Evolutionary conservation across 2,888 invertebrate genomes (phyloP).

Genomic region (Nymphalis urticae): DNA sequence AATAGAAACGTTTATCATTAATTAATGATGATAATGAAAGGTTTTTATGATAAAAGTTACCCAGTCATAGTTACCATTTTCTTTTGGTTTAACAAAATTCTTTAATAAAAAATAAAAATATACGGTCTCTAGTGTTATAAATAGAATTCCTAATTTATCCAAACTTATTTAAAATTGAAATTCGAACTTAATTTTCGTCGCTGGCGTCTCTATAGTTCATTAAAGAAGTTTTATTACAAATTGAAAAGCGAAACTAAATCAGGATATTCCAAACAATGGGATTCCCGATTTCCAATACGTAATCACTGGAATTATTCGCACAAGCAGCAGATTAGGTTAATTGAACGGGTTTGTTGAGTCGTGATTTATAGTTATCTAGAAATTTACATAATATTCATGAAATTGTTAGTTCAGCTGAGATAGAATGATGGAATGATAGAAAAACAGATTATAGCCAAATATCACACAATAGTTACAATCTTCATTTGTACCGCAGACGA

Average conservation of each 20-base stretch:
- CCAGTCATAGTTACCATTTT: too few relatives aligned
- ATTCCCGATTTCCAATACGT: not conserved
- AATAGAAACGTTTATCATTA: too few relatives aligned
- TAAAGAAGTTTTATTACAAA: conserved; percentile 19
- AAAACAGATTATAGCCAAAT: not conserved
- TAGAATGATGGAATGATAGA: not conserved
- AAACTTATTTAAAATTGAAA: not conserved
- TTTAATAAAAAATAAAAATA: too few relatives aligned
- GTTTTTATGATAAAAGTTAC: too few relatives aligned
- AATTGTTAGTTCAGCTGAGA: too few relatives aligned
- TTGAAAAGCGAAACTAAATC: not conserved
- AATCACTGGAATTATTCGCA: not conserved
- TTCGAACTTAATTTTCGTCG: not conserved
- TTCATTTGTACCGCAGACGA: too few relatives aligned
- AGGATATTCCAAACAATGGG: conserved; percentile 11
- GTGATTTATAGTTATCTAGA: not conserved
- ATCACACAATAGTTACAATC: too few relatives aligned
- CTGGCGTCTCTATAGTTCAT: conserved; percentile 13
- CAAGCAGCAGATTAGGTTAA: conserved; percentile 1
- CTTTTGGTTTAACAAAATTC: too few relatives aligned
- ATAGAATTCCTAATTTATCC: not conserved
- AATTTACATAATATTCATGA: not conserved
- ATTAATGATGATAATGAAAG: too few relatives aligned
- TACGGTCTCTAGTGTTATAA: too few relatives aligned
- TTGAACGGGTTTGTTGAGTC: not conserved